Base-by-base conservation (phyloP, 2,113 vertebrate species). In the Chinchilla lanigera region DNA sequence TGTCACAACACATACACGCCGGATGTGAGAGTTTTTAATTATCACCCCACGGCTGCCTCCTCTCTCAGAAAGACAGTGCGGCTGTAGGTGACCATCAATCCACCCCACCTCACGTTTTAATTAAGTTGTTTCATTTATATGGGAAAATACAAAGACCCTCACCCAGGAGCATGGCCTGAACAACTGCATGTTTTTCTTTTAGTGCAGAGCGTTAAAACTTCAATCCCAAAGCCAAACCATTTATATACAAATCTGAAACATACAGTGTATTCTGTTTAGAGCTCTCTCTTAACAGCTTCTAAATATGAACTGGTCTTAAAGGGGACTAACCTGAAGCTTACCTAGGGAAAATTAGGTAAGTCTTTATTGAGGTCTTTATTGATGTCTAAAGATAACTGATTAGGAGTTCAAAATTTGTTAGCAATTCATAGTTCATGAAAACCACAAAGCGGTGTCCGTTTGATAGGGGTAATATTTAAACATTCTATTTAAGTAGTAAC, bases 301-400 rank as follows among this genome's bases (percentile, higher is more conserved):
- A 81, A 73, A 24, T 71, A 73, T 26, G 22, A 35, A 71, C 8
- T 1, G 58, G 61, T 13, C 60, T 67, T 75, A 63, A 87, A 50
- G 65, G 33, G 60, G 75, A 80, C 30, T 38, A 54, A 80, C 75
- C 0, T 33, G 33, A 30, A 85, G 69, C 47, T 67, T n/a, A 8
- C 24, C 7, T 19, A 84, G 80, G 93, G 69, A 50, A 93, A 86
- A 90, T 47, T 28, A 77, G 47, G 35, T 50, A 86, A 80, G 35
- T 83, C 69, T 93, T 86, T 47, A 88, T 41, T 52, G 82, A 96
- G 73, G 89, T 82, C 73, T 91, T 84, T 89, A 90, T 50, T 52
- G 56, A 77, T 78, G 69, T 28, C 47, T 67, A 60, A 92, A 94
- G 61, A 82, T 61, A 86, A 30, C 28, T 58, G 38, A 54, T 90